Conservation (phyloP, 2,888 invertebrate genomes). For the Cheilosia variabilis region DNA sequence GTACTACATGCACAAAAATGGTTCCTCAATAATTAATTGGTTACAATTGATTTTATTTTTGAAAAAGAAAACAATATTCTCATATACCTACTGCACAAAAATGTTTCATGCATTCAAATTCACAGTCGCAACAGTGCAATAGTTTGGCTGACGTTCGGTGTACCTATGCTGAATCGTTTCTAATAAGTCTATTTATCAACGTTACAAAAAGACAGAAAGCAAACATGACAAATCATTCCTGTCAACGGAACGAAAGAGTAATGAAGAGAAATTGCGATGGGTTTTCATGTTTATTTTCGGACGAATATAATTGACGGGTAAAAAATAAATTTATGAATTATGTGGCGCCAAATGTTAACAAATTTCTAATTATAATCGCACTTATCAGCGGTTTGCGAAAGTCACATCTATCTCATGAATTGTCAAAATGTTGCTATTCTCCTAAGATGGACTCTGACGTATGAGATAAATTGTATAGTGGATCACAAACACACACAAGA, state of each 20-base stretch:
- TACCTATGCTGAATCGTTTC: background rate
- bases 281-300: conserved; percentile 41
- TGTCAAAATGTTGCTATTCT: conserved; percentile 12
- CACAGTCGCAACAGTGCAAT: conserved; percentile 1
- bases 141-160: background rate
- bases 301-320: conserved; percentile 49
- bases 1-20: background rate
- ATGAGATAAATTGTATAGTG: background rate
- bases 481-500: too few relatives aligned
- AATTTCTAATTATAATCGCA: conserved; percentile 56
- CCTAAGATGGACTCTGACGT: conserved; percentile 11
- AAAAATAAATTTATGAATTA: conserved; percentile 43
- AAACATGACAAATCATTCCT: conserved; percentile 52
- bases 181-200: conserved; percentile 32
- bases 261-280: conserved; percentile 58
- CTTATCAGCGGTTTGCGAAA: conserved; percentile 45
- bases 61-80: too few relatives aligned
- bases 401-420: conserved; percentile 30
- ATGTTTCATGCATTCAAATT: too few relatives aligned
- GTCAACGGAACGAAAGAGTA: conserved; percentile 49
- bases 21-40: conserved; percentile 37
- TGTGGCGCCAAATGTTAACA: conserved; percentile 62
- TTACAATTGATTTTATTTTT: conserved; percentile 52
- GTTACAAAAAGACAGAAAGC: conserved; percentile 19
- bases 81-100: too few relatives aligned